phyloP scores from a whole-genome alignment of 2,797 vertebrate species.

The Siniperca undulata region DNA sequence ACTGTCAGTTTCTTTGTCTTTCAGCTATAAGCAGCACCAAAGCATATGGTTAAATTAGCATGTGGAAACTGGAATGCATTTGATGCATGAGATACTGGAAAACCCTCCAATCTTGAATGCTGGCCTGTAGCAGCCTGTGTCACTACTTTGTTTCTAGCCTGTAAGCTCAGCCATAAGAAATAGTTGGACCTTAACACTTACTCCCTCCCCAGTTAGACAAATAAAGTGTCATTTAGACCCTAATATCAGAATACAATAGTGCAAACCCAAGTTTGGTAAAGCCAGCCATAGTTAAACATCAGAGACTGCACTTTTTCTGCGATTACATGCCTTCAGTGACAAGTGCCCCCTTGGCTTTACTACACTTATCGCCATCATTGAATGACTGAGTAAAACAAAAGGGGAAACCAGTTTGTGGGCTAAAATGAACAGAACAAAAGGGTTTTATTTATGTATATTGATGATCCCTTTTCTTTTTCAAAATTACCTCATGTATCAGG shows the following conservation, averaged over 20 bases:
- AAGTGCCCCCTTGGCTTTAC: background rate
- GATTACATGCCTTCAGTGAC: background rate
- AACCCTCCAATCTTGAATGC: slow-evolving; percentile 39
- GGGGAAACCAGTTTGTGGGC: background rate
- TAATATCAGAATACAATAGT: background rate
- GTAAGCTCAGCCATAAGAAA: slow-evolving; percentile 23
- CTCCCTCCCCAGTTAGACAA: background rate
- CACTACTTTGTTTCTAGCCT: slow-evolving; percentile 51
- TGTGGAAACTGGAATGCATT: slow-evolving; percentile 58
- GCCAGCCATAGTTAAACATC: background rate
- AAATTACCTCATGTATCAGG: slow-evolving; percentile 73
- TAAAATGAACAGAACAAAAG: background rate
- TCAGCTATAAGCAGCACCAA: slow-evolving; percentile 44
- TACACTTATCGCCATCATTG: background rate
- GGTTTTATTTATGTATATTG: slow-evolving; percentile 6
- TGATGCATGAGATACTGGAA: slow-evolving; percentile 58
- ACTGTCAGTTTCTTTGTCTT: background rate
- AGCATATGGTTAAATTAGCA: slow-evolving; percentile 52
- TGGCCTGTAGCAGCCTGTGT: slow-evolving; percentile 25
- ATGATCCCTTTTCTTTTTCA: slow-evolving; percentile 20
- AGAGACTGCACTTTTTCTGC: slow-evolving; percentile 13
- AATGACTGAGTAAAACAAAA: background rate
- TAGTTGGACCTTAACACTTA: background rate
- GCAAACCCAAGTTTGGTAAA: background rate
- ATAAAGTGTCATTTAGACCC: background rate